Evolutionary conservation across 2,888 invertebrate genomes (phyloP).

Genomic region (Hesperia comma): DNA sequence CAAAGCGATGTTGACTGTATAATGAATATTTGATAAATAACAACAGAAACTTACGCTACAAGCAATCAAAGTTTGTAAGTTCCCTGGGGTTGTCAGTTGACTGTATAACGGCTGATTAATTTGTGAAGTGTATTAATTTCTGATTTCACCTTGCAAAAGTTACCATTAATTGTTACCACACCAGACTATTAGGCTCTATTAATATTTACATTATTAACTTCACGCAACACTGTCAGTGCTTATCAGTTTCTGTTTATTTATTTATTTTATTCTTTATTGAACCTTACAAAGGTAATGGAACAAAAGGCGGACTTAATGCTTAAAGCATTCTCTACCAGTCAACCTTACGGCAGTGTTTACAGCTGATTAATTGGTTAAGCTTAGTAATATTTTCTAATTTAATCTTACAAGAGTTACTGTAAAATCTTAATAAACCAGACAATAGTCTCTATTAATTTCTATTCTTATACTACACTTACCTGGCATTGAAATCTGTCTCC

Average conservation of each 20-base stretch:
- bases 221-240: too few relatives aligned
- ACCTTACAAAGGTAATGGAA: too few relatives aligned
- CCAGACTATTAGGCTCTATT: slow-evolving; percentile 31
- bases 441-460: too few relatives aligned
- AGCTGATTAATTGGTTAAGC: slow-evolving; percentile 7
- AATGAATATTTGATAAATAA: slow-evolving; percentile 11
- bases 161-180: background rate
- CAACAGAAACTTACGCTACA: background rate
- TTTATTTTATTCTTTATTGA: too few relatives aligned
- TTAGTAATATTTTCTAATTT: slow-evolving; percentile 19
- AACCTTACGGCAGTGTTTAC: too few relatives aligned
- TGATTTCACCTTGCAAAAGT: background rate
- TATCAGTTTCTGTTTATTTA: too few relatives aligned
- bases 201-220: too few relatives aligned
- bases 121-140: slow-evolving; percentile 20
- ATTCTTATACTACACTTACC: slow-evolving; percentile 52
- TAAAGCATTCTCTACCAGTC: too few relatives aligned
- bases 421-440: too few relatives aligned
- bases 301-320: too few relatives aligned
- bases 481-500: slow-evolving; percentile 71
- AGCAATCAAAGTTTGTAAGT: slow-evolving; percentile 11
- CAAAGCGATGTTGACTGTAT: background rate
- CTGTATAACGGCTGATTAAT: slow-evolving; percentile 16
- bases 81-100: slow-evolving; percentile 2
- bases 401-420: background rate